phyloP scores from a whole-genome alignment of 2,797 vertebrate genomes.

The Sorex maritimensis region DNA sequence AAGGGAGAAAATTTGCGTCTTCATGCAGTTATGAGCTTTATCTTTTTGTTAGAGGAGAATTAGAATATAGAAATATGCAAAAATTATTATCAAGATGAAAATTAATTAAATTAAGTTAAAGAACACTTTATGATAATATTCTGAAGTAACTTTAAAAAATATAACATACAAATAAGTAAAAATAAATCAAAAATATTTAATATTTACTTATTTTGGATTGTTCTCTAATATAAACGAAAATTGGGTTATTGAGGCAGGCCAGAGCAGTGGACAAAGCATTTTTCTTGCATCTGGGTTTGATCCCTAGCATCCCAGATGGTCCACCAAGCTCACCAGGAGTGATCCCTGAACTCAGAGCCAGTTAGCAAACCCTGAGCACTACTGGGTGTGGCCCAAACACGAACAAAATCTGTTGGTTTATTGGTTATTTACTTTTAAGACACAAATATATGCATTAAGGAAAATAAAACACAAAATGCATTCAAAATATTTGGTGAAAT shows the following conservation, averaged over 20 bases:
- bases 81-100: not conserved
- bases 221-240: too few relatives aligned
- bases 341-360: too few relatives aligned
- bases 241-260: too few relatives aligned
- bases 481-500: too few relatives aligned
- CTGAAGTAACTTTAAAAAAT: constrained; percentile 18
- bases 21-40: not conserved
- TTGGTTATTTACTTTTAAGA: not conserved
- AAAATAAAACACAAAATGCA: constrained; percentile 26
- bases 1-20: not conserved
- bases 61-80: constrained; percentile 39
- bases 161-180: too few relatives aligned
- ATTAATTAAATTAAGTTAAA: constrained; percentile 50
- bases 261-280: too few relatives aligned
- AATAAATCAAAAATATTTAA: too few relatives aligned
- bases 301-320: too few relatives aligned
- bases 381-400: too few relatives aligned
- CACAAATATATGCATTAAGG: not conserved
- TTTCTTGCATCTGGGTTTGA: too few relatives aligned
- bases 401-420: not conserved
- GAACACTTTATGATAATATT: constrained; percentile 36
- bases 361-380: too few relatives aligned
- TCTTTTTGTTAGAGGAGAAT: not conserved
- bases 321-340: too few relatives aligned
- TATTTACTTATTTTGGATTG: not conserved